phyloP scores from a whole-genome alignment of 2,797 vertebrate species.

The Molossus alvarezi region DNA sequence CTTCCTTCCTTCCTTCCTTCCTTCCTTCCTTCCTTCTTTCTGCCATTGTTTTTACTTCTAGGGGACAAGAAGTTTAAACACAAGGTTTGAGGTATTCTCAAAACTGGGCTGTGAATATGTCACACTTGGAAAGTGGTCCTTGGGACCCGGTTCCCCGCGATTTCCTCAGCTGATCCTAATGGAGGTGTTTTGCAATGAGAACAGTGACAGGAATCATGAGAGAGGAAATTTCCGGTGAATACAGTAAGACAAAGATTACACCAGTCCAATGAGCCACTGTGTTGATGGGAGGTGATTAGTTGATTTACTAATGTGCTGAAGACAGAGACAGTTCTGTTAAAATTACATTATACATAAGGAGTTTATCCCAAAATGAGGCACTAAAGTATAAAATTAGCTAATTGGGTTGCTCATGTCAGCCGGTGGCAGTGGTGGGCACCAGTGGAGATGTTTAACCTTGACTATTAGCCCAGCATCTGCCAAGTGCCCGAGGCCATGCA shows the following conservation, averaged over 20 bases:
- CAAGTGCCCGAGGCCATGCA: not conserved
- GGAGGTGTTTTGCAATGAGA: not conserved
- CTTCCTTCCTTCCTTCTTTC: no score
- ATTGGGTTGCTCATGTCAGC: not conserved
- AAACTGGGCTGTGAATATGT: not conserved
- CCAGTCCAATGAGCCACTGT: not conserved
- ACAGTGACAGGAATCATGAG: not conserved
- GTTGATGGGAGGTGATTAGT: not conserved
- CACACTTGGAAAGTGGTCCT: not conserved
- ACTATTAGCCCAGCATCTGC: not conserved
- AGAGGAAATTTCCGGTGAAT: not conserved
- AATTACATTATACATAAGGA: not conserved
- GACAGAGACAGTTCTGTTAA: not conserved
- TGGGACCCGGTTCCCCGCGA: not conserved
- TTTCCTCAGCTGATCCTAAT: not conserved
- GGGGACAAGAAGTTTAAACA: not conserved
- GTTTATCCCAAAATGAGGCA: slow-evolving; percentile 39
- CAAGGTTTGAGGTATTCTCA: not conserved
- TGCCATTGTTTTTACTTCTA: not conserved
- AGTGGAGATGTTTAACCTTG: slow-evolving; percentile 36
- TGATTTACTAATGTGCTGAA: slow-evolving; percentile 5
- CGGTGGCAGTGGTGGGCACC: not conserved
- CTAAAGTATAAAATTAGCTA: slow-evolving; percentile 5
- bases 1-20: not conserved
- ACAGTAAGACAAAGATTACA: not conserved